Conservation (phyloP, 2,113 vertebrate species). For the Hyperopisus bebe region DNA sequence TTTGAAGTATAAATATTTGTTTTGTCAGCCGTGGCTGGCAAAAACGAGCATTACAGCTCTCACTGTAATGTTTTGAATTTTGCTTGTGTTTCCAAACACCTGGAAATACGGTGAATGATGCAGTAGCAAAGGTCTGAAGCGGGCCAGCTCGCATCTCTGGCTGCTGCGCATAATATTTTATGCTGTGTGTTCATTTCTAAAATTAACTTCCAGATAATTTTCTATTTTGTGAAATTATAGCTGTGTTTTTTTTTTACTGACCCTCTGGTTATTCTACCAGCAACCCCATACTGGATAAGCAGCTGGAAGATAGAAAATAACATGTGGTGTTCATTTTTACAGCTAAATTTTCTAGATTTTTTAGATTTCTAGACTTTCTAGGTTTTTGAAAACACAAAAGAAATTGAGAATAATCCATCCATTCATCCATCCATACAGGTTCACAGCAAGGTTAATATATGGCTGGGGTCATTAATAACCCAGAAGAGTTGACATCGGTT, state of each 20-base stretch:
- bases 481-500: neutral
- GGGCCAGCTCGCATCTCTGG: neutral
- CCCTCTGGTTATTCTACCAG: neutral
- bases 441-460: neutral
- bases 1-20: neutral
- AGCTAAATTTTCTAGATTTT: neutral
- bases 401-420: neutral
- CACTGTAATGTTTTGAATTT: neutral
- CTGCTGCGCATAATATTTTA: neutral
- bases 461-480: neutral
- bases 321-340: neutral
- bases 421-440: neutral
- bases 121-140: neutral
- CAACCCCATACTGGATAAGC: neutral
- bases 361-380: neutral
- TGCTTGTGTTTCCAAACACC: neutral
- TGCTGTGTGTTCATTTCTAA: neutral
- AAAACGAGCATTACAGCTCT: neutral
- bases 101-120: neutral
- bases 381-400: neutral
- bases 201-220: neutral
- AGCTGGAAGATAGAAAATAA: neutral
- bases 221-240: neutral
- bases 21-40: neutral
- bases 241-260: neutral